A percentile compares a stretch with the other conserved stretches of the same genome.
Conservation (phyloP, 2,888 invertebrate genomes). For the Euspilapteryx auroguttella region DNA sequence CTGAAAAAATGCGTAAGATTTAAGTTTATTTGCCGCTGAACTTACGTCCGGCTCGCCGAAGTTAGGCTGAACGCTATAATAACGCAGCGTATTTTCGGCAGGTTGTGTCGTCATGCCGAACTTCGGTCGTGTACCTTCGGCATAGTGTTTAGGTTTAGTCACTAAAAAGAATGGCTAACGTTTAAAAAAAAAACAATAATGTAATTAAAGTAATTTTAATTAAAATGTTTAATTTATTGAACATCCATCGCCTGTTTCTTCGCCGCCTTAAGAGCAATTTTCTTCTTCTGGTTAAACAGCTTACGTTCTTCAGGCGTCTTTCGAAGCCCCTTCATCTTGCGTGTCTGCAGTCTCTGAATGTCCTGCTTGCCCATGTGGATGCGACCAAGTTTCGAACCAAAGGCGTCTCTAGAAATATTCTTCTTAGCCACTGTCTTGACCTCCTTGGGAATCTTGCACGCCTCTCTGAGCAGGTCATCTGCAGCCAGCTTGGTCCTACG, state of each 20-base stretch:
- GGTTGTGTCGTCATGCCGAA: too few species aligned
- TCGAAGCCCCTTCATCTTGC: conserved; percentile 87
- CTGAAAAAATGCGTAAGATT: too few species aligned
- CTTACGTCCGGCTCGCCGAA: too few species aligned
- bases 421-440: conserved; percentile 83
- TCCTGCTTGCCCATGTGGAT: conserved; percentile 93
- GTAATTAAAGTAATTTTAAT: too few species aligned
- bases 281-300: conserved; percentile 56
- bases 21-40: too few species aligned
- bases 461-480: conserved; percentile 82
- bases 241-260: conserved; percentile 13
- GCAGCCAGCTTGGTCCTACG: conserved; percentile 88
- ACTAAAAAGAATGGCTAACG: too few species aligned
- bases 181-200: too few species aligned
- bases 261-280: conserved; percentile 27
- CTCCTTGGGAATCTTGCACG: conserved; percentile 79
- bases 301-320: conserved; percentile 73
- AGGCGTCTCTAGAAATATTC: conserved; percentile 83
- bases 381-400: conserved; percentile 89
- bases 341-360: conserved; percentile 80
- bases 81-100: too few species aligned
- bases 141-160: too few species aligned
- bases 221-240: too few species aligned
- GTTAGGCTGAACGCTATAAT: too few species aligned
- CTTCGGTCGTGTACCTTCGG: too few species aligned